Evolutionary conservation across 1,140 invertebrate species (phyloP), one percentile per base, ranked within the genome.

Genomic region (Ceratitis capitata): DNA sequence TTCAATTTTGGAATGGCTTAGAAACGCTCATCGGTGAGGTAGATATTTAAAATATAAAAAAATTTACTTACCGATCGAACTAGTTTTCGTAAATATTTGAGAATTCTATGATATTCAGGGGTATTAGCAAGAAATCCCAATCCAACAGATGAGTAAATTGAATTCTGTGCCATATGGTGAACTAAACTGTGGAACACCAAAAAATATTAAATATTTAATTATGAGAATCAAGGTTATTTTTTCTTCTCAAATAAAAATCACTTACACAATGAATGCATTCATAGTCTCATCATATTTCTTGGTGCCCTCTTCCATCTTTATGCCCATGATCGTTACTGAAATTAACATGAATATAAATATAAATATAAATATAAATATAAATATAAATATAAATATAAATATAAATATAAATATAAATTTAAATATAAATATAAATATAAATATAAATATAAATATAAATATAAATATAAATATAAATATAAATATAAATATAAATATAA

Each of bases 301-400:
- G 12, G 39, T 45, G 35, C 69, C 69, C 23, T 78, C 69, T 10
- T 45, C 39, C n/a, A 78, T 12, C n/a, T 78, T 78, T 6, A 78
- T 26, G 14, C 69, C 69, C 69, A 78, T 78, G 12, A 78, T 47
- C n/a, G 69, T 78, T 45, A 78, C 69, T 78, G 69, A n/a, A 78
- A 78, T n/a, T 78, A n/a, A n/a, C n/a, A n/a, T n/a, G n/a, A n/a
- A n/a, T n/a, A n/a, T n/a, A n/a, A n/a, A n/a, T n/a, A n/a, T n/a
- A n/a, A n/a, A n/a, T n/a, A n/a, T n/a, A n/a, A n/a, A n/a, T n/a
- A n/a, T n/a, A n/a, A n/a, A n/a, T n/a, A n/a, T n/a, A n/a, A n/a
- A n/a, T n/a, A n/a, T n/a, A n/a, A n/a, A n/a, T n/a, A n/a, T n/a
- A n/a, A n/a, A n/a, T n/a, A n/a, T n/a, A n/a, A n/a, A n/a, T n/a